Percentiles rank a stretch among this genome's conserved stretches.
Evolutionary conservation across 2,113 vertebrate species (phyloP).

Genomic region (Anseranas semipalmata): DNA sequence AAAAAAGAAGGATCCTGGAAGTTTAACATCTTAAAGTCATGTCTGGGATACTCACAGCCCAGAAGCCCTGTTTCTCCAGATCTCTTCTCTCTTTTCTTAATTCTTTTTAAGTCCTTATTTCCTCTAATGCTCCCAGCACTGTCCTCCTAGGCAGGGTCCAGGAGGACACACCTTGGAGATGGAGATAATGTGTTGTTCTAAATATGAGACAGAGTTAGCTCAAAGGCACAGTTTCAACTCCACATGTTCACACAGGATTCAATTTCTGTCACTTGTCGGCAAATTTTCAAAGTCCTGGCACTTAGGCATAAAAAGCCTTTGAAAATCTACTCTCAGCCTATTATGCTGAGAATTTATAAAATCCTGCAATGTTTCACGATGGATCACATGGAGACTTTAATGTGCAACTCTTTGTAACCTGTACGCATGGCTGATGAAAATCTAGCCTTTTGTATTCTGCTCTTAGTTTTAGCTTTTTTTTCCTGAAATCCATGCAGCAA

Average conservation of each 20-base stretch:
- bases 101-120: not conserved
- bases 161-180: not conserved
- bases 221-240: slow-evolving; percentile 11
- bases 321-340: slow-evolving; percentile 5
- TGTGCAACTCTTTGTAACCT: slow-evolving; percentile 30
- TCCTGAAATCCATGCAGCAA: not conserved
- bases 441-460: not conserved
- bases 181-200: not conserved
- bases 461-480: not conserved
- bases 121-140: not conserved
- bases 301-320: slow-evolving; percentile 10
- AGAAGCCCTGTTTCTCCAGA: not conserved
- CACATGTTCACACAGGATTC: not conserved
- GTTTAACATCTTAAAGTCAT: not conserved
- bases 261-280: not conserved
- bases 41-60: not conserved
- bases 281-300: slow-evolving; percentile 47
- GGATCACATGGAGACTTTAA: slow-evolving; percentile 24
- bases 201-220: not conserved
- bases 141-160: fast-evolving
- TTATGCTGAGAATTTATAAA: slow-evolving; percentile 22
- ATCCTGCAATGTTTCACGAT: slow-evolving; percentile 6
- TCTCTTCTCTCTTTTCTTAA: not conserved
- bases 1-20: not conserved
- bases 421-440: slow-evolving; percentile 8